Percentiles rank a stretch among this genome's conserved stretches.
Conservation (phyloP, 2,888 invertebrate genomes). For the Platycheirus rosarum region DNA sequence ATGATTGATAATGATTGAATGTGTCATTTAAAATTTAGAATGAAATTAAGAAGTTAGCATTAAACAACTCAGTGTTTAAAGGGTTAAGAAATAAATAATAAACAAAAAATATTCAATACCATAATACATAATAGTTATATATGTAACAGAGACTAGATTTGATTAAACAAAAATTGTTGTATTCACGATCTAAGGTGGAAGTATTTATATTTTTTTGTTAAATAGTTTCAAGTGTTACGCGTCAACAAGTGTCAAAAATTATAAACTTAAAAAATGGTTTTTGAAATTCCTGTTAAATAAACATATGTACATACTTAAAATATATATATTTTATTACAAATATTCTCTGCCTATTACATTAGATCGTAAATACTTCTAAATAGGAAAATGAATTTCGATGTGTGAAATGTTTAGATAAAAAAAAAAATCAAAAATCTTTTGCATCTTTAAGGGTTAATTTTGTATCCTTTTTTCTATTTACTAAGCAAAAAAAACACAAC, state of each 20-base stretch:
- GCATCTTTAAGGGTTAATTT: slow-evolving; percentile 34
- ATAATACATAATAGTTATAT: background rate
- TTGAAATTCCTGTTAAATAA: no score
- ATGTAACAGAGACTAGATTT: slow-evolving; percentile 62
- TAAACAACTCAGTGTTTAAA: slow-evolving; percentile 26
- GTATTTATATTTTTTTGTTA: no score
- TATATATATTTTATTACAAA: no score
- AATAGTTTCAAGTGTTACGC: no score
- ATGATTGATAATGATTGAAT: slow-evolving; percentile 35
- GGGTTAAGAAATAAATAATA: slow-evolving; percentile 13
- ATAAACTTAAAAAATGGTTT: no score
- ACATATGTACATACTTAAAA: no score
- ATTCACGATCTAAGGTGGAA: no score
- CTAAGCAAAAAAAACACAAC: slow-evolving; percentile 41
- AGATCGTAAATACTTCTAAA: no score
- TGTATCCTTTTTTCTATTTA: slow-evolving; percentile 12
- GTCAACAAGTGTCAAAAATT: no score
- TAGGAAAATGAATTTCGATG: background rate
- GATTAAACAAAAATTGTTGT: slow-evolving; percentile 27
- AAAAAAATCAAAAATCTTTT: slow-evolving; percentile 34
- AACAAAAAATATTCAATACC: slow-evolving; percentile 10
- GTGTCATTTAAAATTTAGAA: slow-evolving; percentile 7
- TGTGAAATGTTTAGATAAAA: slow-evolving; percentile 17
- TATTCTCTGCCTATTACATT: no score
- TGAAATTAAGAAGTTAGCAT: slow-evolving; percentile 11